A percentile compares a stretch with the other conserved stretches of the same genome.
Evolutionary conservation across 2,888 invertebrate species (phyloP).

Genomic region (Stramonita haemastoma): DNA sequence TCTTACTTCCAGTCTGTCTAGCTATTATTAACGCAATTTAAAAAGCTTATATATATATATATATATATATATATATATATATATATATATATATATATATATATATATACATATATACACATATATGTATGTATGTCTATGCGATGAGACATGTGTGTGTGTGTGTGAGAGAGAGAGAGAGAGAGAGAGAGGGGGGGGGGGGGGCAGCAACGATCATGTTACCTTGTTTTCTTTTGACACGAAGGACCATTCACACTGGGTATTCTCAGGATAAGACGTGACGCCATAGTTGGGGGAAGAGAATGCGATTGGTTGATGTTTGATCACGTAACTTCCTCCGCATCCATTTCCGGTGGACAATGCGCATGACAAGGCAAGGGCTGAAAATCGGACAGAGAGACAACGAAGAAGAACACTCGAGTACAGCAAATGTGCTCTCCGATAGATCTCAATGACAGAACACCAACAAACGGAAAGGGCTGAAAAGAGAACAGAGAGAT

Average conservation of each 20-base stretch:
- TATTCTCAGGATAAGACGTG: conserved; percentile 1
- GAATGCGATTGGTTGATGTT: neutral
- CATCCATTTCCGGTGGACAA: conserved; percentile 16
- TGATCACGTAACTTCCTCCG: conserved; percentile 8
- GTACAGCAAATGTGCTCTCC: no score
- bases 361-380: neutral
- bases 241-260: neutral
- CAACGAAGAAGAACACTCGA: neutral
- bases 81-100: neutral
- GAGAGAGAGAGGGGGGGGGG: neutral
- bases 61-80: neutral
- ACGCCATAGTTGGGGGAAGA: conserved; percentile 2
- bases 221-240: conserved; percentile 2
- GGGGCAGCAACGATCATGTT: neutral
- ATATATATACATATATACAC: neutral
- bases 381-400: neutral
- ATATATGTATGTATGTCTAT: neutral
- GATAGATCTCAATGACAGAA: no score
- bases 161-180: neutral
- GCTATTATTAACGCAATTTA: neutral
- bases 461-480: neutral
- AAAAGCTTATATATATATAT: neutral
- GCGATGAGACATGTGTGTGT: neutral
- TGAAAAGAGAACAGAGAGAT: neutral
- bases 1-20: neutral